Evolutionary conservation across 2,113 vertebrate species (phyloP), one percentile per base, ranked within the genome.

Genomic region (Suricata suricatta): DNA sequence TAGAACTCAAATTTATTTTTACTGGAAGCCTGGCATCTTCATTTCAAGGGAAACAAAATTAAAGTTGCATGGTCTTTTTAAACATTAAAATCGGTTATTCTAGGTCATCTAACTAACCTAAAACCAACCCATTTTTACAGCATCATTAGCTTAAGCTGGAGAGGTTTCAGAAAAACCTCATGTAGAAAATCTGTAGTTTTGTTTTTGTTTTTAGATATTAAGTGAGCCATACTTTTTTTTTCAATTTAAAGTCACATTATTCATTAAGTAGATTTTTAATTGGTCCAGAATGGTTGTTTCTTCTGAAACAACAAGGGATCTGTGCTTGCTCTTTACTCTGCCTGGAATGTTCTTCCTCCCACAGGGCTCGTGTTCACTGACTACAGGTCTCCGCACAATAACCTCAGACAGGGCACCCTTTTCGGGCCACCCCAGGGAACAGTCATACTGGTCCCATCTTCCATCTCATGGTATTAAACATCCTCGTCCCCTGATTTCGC

Each of bases 51-150:
- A 88, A 92, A 92, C 11, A 79, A 95, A 94, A 91, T 90, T 80
- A 86, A 90, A 92, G 82, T 35, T 92, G 69, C 69, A 82, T 11
- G 12, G 84, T 93, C 64, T 85, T 96, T 90, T 93, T 69, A 85
- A 95, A 94, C 57, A 86, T 47, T 89, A 85, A 72, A 92, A 60
- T 90, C 50, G 76, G 91, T 72, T 66, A 83, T 82, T 81, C 60
- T 47, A 80, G 63, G 86, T 66, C 47, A 89, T 16, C 10, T 35
- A 33, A 94, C 41, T 63, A 31, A 54, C 9, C 8, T 50, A 82
- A 94, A 88, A 80, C 1, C 31, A 92, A 69, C 31, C 7, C 35
- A 60, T 69, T 66, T 84, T 84, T 68, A 27, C 0, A 88, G 29
- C 13, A 44, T 57, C 69, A 31, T 72, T 97, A 72, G 90, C 17